Conservation (phyloP, 2,113 vertebrate genomes). For the Entomyzon cyanotis region DNA sequence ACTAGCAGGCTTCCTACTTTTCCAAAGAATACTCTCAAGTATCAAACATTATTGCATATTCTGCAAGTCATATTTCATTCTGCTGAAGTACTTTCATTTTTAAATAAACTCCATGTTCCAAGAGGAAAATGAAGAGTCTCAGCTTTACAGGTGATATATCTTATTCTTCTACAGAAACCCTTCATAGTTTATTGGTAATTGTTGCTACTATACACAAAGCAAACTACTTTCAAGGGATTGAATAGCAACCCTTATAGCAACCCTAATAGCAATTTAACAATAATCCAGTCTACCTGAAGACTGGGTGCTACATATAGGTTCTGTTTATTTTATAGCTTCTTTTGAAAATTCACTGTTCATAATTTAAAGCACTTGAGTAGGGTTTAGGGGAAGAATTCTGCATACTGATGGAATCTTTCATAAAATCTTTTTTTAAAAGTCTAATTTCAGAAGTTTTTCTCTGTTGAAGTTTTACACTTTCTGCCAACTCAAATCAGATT, state of each 20-base stretch:
- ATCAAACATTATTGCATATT: background rate
- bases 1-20: background rate
- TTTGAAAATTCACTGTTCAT: background rate
- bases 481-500: background rate
- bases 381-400: background rate
- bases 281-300: background rate
- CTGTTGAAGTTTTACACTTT: background rate
- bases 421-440: background rate
- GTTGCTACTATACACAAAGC: background rate
- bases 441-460: background rate
- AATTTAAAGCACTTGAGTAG: background rate
- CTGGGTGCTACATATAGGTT: background rate
- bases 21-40: background rate
- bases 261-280: background rate
- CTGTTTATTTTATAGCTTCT: background rate
- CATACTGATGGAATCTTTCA: background rate
- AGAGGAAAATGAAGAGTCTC: background rate
- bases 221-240: background rate
- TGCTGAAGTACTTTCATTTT: background rate
- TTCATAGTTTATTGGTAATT: background rate
- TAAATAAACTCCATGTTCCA: background rate
- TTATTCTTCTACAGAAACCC: background rate
- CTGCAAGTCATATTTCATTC: background rate
- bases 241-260: background rate
- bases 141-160: background rate